Base-by-base conservation (phyloP, 2,797 vertebrate species). In the Anolis apletophallus region DNA sequence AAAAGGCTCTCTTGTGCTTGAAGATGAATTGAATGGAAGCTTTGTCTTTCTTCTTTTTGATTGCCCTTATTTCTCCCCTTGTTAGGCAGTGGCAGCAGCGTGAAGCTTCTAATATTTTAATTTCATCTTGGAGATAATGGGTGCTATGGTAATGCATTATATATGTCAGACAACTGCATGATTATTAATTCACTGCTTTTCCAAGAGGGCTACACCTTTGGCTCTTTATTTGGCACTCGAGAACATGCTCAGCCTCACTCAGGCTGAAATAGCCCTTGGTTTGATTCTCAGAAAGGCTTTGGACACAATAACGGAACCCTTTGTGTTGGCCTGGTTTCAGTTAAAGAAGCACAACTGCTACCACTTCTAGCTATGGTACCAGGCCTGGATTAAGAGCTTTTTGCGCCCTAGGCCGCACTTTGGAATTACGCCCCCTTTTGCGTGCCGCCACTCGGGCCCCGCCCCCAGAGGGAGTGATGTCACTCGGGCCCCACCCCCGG, bases 111-210 rank as follows among this genome's bases (percentile, higher is more conserved):
- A 88, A 85, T 85, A 83, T 83, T 85, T 83, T 83, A 86, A 74
- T 79, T 50, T 84, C 67, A 76, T 57, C 46, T 85, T 52, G 29
- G 26, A 19, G 55, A 83, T 79, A 85, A 88, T 73, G 29, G 83
- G 23, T 59, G 54, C 55, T 36, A 76, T 61, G 59, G 67, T 11
- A 55, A 79, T 85, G 67, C 73, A 82, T 88, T 85, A 85, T 83
- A 83, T 32, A 79, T 83, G 74, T 55, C 69, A 57, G 80, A 21
- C 55, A 67, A 68, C n/a, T 61, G 57, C 67, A 29, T 19, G 40
- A 21, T 85, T 85, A 88, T 88, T 88, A 83, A 85, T 83, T 79
- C 80, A 50, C 88, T 83, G 50, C 14, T 81, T 82, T 72, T 81
- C 69, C 74, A 34, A 46, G 67, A 40, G 16, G 57, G 32, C 32